Conservation (phyloP, 2,888 invertebrate genomes). For the Aradus depressus region DNA sequence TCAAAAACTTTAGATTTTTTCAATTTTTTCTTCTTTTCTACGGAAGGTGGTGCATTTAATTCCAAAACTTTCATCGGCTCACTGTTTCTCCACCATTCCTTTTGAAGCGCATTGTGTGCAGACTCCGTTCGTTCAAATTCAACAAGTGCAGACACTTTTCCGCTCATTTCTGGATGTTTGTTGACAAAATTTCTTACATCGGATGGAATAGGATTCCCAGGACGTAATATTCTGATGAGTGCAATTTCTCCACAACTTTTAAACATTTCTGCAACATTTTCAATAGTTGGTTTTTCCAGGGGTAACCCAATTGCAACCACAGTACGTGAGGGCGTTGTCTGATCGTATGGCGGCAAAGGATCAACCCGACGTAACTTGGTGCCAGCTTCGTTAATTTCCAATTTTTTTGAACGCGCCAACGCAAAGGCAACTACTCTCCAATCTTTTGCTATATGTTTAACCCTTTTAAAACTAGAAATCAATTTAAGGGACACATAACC, state of each 20-base stretch:
- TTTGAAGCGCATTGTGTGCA: constrained; percentile 66
- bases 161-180: constrained; percentile 78
- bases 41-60: constrained; percentile 56
- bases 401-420: constrained; percentile 59
- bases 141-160: constrained; percentile 76
- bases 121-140: constrained; percentile 82
- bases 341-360: constrained; percentile 78
- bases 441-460: constrained; percentile 86
- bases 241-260: constrained; percentile 81
- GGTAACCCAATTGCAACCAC: constrained; percentile 80
- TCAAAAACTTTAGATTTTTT: constrained; percentile 48
- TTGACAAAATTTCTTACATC: constrained; percentile 84
- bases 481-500: constrained; percentile 90
- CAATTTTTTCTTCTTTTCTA: constrained; percentile 58
- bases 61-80: constrained; percentile 60
- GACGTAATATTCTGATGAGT: constrained; percentile 72
- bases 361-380: constrained; percentile 79
- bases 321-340: constrained; percentile 84
- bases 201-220: constrained; percentile 80
- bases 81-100: constrained; percentile 41
- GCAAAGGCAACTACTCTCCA: constrained; percentile 88
- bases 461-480: constrained; percentile 88
- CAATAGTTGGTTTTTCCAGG: constrained; percentile 71
- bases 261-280: constrained; percentile 84
- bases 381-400: constrained; percentile 82